Percentiles rank a stretch among this genome's conserved stretches.
phyloP scores from a whole-genome alignment of 37 sponge, comb jelly and placozoan genomes.

The Lycopodina hypogea region DNA sequence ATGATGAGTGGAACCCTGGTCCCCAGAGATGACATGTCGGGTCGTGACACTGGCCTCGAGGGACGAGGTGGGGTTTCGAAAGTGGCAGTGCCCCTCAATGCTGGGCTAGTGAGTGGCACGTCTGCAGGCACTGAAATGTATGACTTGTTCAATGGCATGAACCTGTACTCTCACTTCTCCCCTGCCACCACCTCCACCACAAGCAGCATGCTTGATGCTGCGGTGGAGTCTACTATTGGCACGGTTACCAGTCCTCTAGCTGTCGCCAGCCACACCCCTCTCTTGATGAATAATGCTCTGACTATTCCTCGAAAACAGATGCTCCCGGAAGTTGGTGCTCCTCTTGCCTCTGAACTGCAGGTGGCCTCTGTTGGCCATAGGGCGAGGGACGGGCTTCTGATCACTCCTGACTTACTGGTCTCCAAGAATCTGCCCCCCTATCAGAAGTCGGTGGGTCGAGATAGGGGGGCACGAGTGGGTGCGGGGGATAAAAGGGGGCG shows the following conservation, averaged over 20 bases:
- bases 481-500: not conserved
- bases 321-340: not conserved
- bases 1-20: not conserved
- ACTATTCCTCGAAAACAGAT: not conserved
- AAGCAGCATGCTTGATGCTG: conserved; percentile 31
- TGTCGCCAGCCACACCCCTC: not conserved
- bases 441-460: not conserved
- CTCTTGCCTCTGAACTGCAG: too few relatives aligned
- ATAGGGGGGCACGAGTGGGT: conserved; percentile 2
- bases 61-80: conserved; percentile 1
- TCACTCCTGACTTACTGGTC: not conserved
- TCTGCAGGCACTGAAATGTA: not conserved
- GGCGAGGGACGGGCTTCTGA: not conserved
- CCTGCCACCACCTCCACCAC: not conserved
- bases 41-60: not conserved
- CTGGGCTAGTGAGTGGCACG: conserved; percentile 13
- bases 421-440: conserved; percentile 12
- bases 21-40: not conserved
- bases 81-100: conserved; percentile 15
- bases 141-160: not conserved
- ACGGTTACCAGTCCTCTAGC: not conserved
- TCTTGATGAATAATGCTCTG: not conserved
- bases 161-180: conserved; percentile 1
- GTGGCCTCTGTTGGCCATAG: too few relatives aligned
- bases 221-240: conserved; percentile 14